Base-by-base conservation (phyloP, 1,140 invertebrate genomes). In the Cataglyphis hispanica region DNA sequence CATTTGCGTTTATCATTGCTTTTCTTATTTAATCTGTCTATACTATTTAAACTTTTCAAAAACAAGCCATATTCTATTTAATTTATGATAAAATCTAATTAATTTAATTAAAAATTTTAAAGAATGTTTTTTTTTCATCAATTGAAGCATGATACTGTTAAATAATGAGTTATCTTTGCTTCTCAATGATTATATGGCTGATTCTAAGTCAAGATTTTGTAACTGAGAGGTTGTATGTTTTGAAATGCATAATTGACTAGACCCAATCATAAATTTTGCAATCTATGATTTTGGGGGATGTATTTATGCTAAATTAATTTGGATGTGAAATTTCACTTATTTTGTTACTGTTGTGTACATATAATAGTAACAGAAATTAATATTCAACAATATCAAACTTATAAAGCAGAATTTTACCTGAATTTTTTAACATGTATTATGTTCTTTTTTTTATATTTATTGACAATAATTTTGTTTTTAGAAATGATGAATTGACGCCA, bases 401-500 rank as follows among this genome's bases (percentile, higher is more conserved):
- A 69, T 27, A 80, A 80, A 69, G 31, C 6, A 40, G 31, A n/a
- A 66, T 37, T 67, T 6, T 16, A 11, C 40, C 13, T 7, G 5
- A 40, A 78, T 7, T 2, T 53, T 67, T 37, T n/a, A 43, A 50
- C n/a, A 60, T 31, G 1, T 58, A 16, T 11, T 19, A 27, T 5
- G 5, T 56, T 19, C 2, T 83, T 25, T 16, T 43, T 43, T 31
- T 43, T 46, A 70, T 50, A 58, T 40, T 22, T 86, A 50, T 7
- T 43, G 4, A 56, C 13, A 53, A 53, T 58, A 16, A 31, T 84
- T 53, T 76, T n/a, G 76, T 64, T 25, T 87, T 89, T 19, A 92
- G 94, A 83, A 94, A 93, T 80, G 96, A 96, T 90, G 98, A 99
- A 90, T 94, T 99, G 31, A 98, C 99, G 58, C 98, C 99, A 7